Percentiles rank a stretch among this genome's conserved stretches.
Conservation (phyloP, 2,888 invertebrate species). For the Rosalia funebris region DNA sequence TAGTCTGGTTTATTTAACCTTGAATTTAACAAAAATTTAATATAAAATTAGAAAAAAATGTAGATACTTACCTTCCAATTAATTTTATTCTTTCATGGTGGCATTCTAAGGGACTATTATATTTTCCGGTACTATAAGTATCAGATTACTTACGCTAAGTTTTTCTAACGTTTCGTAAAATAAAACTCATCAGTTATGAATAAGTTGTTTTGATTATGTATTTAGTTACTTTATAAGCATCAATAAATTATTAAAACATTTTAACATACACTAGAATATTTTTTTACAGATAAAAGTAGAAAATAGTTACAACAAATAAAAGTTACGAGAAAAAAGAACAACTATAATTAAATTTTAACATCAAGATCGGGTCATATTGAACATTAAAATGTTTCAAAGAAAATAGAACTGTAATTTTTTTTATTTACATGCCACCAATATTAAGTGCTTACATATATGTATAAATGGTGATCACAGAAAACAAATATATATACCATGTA, state of each 20-base stretch:
- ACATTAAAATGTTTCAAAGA: slow-evolving; percentile 46
- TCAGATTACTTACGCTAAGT: too few relatives aligned
- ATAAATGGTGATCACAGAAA: slow-evolving; percentile 58
- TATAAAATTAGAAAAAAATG: too few relatives aligned
- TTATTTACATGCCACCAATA: slow-evolving; percentile 56
- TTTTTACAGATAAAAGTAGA: slow-evolving; percentile 49
- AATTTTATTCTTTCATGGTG: too few relatives aligned
- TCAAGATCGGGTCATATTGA: slow-evolving; percentile 52
- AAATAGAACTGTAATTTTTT: slow-evolving; percentile 47
- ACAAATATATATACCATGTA: slow-evolving; percentile 34
- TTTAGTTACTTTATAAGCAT: slow-evolving; percentile 46
- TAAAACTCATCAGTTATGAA: slow-evolving; percentile 14
- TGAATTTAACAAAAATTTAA: too few relatives aligned
- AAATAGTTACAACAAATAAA: slow-evolving; percentile 45
- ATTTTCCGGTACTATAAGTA: too few relatives aligned
- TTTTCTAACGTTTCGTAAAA: too few relatives aligned
- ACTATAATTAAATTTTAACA: slow-evolving; percentile 50
- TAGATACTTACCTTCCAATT: too few relatives aligned
- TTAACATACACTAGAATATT: slow-evolving; percentile 51
- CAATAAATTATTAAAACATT: slow-evolving; percentile 58
- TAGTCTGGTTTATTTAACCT: too few relatives aligned
- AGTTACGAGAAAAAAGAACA: slow-evolving; percentile 46
- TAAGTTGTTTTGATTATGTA: slow-evolving; percentile 36
- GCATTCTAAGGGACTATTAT: too few relatives aligned
- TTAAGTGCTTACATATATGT: slow-evolving; percentile 54